phyloP scores from a whole-genome alignment of 1,140 invertebrate genomes.

The Stenopsyche tienmushanensis region DNA sequence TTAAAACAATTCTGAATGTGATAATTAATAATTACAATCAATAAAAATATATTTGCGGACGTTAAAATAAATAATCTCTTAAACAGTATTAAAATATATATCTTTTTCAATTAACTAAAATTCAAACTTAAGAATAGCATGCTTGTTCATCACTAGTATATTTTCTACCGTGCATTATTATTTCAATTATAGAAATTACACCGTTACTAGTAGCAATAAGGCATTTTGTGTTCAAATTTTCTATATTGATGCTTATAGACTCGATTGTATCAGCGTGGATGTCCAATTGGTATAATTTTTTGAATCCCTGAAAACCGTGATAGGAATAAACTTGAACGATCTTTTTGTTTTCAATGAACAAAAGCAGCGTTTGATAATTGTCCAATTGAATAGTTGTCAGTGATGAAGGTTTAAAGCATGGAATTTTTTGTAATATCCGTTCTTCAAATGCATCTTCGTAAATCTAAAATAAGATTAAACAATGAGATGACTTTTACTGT shows the following conservation, averaged over 20 bases:
- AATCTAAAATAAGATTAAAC: slow-evolving; percentile 29
- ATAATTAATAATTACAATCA: no score
- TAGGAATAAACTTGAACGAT: slow-evolving; percentile 26
- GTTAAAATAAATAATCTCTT: no score
- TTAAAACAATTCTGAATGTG: no score
- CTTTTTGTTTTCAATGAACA: slow-evolving; percentile 27
- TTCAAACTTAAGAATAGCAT: not conserved
- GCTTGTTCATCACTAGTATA: not conserved
- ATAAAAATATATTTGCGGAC: no score
- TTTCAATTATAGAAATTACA: slow-evolving; percentile 11
- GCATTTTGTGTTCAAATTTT: not conserved
- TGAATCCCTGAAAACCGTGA: slow-evolving; percentile 33
- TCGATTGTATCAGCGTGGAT: slow-evolving; percentile 14
- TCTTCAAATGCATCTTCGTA: slow-evolving; percentile 30
- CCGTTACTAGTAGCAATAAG: slow-evolving; percentile 12
- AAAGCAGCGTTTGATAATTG: slow-evolving; percentile 26
- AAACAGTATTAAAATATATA: no score
- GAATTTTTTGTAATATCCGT: slow-evolving; percentile 28
- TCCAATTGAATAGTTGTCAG: slow-evolving; percentile 26
- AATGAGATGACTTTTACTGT: not conserved
- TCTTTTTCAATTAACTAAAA: no score
- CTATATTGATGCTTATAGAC: slow-evolving; percentile 32
- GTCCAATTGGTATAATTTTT: slow-evolving; percentile 19
- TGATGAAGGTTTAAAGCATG: slow-evolving; percentile 30
- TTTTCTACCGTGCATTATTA: slow-evolving; percentile 6